Base-by-base conservation (phyloP, 2,888 invertebrate species). In the Mechanitis messenoides region DNA sequence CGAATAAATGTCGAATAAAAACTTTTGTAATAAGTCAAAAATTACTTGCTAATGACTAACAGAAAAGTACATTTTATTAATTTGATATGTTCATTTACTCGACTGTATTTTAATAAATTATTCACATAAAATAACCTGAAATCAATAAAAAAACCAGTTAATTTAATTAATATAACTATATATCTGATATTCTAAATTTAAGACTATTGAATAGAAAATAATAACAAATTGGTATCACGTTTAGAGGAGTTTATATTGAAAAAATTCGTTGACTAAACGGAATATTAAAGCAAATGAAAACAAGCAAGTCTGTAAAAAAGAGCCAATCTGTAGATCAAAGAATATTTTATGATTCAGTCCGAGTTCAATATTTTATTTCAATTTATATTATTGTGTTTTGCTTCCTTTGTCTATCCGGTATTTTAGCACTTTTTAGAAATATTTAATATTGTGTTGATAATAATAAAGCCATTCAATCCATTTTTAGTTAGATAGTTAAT, bases 291-390 rank as follows among this genome's bases (percentile, higher is more conserved):
- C 11, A 50, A 50, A 50, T 50, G 50, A 50, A 50, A 50, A 50
- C 50, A 50, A 50, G 50, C 50, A 50, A 31, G 31, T n/a, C 31
- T 50, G 50, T 50, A 50, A 50, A 50, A 50, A 50, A 31, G 50
- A 50, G 31, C 50, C 50, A 50, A 50, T 50, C 50, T 50, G 50
- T 11, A 50, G 50, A 50, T 50, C 50, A 50, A 50, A 50, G 50
- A 50, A 50, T 50, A 50, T 50, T 50, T 50, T 50, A 50, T 50
- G 50, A 50, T 50, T 50, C 50, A 31, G 50, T 50, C 50, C 50
- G 50, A 31, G 31, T 50, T 50, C 31, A 50, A 31, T 50, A 31
- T 31, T 50, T 50, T 31, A 50, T 50, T 50, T 50, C 31, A 31
- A 31, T 31, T 50, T 31, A 31, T 50, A 31, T 50, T 50, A 31